phyloP scores from a whole-genome alignment of 2,797 vertebrate species.

The Parambassis ranga region DNA sequence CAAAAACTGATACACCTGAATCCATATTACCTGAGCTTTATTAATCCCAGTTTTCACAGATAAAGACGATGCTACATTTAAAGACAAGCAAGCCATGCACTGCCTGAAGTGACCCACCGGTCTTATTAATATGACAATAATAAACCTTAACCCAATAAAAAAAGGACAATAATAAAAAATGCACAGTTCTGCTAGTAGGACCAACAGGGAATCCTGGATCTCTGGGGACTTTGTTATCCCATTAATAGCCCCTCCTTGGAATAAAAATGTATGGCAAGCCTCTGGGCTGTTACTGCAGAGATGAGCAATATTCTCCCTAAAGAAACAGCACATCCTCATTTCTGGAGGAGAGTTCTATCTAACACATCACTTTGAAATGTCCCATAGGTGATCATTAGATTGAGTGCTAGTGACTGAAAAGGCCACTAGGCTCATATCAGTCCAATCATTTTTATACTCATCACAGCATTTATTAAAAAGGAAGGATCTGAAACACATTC shows the following conservation, averaged over 20 bases:
- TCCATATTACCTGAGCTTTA: no score
- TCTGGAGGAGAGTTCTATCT: neutral
- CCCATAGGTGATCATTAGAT: neutral
- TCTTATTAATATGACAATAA: no score
- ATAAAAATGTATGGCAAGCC: neutral
- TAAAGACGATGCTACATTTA: no score
- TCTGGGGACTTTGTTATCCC: no score
- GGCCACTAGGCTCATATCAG: neutral
- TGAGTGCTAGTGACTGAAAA: conserved; percentile 1
- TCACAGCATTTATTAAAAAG: neutral
- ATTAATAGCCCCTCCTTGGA: neutral
- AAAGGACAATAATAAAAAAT: no score
- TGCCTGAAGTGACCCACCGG: no score
- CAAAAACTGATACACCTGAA: no score
- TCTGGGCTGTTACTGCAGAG: neutral
- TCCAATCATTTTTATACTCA: neutral
- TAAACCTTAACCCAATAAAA: no score
- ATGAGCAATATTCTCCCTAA: neutral
- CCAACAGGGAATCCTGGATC: no score
- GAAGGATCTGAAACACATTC: neutral
- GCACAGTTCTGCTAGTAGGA: no score
- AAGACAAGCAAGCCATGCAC: no score
- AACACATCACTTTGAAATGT: neutral
- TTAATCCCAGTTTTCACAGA: no score
- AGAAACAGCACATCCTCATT: neutral